Conservation (phyloP, 2,888 invertebrate species). For the Hedya salicella region DNA sequence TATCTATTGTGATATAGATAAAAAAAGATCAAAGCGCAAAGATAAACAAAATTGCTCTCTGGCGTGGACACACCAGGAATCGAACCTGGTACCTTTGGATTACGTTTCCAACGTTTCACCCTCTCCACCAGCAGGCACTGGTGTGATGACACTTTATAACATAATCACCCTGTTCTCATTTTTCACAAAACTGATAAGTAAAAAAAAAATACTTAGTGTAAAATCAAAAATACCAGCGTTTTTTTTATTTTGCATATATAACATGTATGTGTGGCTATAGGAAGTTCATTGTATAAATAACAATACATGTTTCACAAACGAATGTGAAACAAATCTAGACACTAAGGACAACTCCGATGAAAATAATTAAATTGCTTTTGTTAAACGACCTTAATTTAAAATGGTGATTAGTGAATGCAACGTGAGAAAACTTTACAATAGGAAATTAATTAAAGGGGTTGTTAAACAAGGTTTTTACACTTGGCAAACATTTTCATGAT, state of each 20-base stretch:
- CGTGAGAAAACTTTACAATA: slow-evolving; percentile 46
- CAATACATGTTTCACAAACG: slow-evolving; percentile 19
- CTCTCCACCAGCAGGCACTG: too few species aligned
- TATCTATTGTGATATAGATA: too few species aligned
- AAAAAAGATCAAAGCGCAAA: too few species aligned
- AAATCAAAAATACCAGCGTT: not conserved
- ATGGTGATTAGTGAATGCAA: slow-evolving; percentile 41
- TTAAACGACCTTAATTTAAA: slow-evolving; percentile 56
- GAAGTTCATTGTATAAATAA: slow-evolving; percentile 32
- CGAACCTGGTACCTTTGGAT: too few species aligned
- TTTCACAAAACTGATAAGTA: too few species aligned
- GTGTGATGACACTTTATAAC: too few species aligned
- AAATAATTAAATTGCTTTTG: slow-evolving; percentile 53
- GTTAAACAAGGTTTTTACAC: slow-evolving; percentile 20
- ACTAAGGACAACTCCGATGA: slow-evolving; percentile 38
- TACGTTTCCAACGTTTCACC: too few species aligned
- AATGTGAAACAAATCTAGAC: slow-evolving; percentile 35
- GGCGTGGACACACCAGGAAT: too few species aligned
- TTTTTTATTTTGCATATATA: not conserved
- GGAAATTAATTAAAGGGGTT: slow-evolving; percentile 34
- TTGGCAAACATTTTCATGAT: not conserved
- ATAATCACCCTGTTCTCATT: too few species aligned
- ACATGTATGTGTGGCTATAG: not conserved
- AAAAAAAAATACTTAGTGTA: not conserved
- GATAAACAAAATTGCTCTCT: too few species aligned